These are phyloP conservation scores for Oceanites oceanicus DNA, from an alignment of 2,113 vertebrate species.

Conservation along the genomic window DNA sequence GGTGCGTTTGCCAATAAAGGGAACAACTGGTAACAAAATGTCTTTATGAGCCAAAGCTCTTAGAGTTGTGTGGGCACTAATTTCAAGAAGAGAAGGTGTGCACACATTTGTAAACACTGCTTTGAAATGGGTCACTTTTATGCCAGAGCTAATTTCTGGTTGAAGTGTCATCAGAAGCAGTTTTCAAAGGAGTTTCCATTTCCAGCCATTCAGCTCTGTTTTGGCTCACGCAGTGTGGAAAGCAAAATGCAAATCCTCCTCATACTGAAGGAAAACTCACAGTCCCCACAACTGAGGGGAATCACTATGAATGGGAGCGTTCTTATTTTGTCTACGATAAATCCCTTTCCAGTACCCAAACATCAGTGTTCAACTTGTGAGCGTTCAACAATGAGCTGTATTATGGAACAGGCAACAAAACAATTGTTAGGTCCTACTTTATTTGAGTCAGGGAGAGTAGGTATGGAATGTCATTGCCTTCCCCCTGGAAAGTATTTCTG, in stretches of 20 bases:
- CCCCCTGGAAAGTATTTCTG: background rate
- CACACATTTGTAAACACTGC: background rate
- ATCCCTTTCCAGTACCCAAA: background rate
- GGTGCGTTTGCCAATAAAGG: background rate
- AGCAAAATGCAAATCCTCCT: background rate
- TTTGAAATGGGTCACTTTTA: background rate
- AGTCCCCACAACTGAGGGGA: background rate
- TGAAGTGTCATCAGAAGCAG: background rate
- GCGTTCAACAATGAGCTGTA: background rate
- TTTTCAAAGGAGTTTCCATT: background rate
- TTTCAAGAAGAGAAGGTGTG: background rate
- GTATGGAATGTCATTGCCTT: background rate
- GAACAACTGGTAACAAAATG: background rate
- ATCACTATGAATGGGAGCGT: fast-evolving
- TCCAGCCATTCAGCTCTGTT: background rate
- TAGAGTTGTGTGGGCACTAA: background rate
- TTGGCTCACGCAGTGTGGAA: background rate
- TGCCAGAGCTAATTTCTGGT: background rate
- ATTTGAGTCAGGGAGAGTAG: background rate
- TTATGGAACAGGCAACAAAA: background rate
- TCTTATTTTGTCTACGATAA: background rate
- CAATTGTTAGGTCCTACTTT: background rate
- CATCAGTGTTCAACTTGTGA: background rate
- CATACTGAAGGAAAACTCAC: background rate
- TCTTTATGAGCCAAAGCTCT: background rate